Base-by-base conservation (phyloP, 2,797 vertebrate species). In the Clarias pachynema region DNA sequence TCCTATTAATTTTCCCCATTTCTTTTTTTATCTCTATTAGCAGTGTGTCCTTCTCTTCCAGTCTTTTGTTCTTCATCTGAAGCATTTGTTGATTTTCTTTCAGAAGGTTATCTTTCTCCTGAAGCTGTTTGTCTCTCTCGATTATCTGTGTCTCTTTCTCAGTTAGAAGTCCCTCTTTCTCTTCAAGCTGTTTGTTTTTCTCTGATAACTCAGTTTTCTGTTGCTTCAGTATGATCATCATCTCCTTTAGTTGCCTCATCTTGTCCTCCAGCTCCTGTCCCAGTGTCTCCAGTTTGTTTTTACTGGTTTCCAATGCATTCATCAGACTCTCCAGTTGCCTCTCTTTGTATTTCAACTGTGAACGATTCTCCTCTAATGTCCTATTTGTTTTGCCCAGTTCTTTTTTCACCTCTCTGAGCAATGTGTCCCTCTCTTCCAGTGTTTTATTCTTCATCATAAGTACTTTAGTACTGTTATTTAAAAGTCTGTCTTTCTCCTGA, bases 171-270 rank as follows among this genome's bases (percentile, higher is more conserved):
- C 72, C 53, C 40, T 81, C 81, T 10, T 37, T 82, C 65, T 88
- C 79, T n/a, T 84, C 63, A 37, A 86, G 69, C 60, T 53, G 37
- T 82, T 81, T 86, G 40, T 69, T 31, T 37, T 84, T 80, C 68
- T 81, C 84, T 73, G 34, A 26, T 3, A 82, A 20, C 29, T 87
- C 83, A 14, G 80, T 68, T 69, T 69, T 81, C 8, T 70, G 70
- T 49, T 74, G 70, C 1, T 74, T 5, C 22, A 74, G 34, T 49
- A 4, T 0, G 20, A 82, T 56, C 53, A 59, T 69, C 29, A 37
- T 72, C 53, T 56, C 26, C 66, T 82, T 29, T 15, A 69, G 26
- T 26, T 81, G 79, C 0, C 34, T 44, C 24, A 29, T 44, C 8
- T 44, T n/a, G 37, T 44, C 34, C 69, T 77, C 2, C 34, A 34